Evolutionary conservation across 2,888 invertebrate species (phyloP), one percentile per base, ranked within the genome.

Genomic region (Globia sparganii): DNA sequence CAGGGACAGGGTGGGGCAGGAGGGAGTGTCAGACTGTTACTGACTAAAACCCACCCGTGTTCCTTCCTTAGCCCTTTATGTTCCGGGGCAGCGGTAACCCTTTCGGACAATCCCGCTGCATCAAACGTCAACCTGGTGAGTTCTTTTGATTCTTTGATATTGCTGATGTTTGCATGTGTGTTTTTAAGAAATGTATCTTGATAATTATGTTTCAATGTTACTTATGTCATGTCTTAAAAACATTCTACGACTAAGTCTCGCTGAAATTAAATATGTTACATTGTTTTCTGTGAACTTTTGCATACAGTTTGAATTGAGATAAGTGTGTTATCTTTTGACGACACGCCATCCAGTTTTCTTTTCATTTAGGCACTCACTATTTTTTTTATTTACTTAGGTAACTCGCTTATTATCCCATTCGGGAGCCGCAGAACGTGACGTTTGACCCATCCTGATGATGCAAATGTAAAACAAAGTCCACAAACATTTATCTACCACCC

Each of bases 391-490:
- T n/a, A 53, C 6, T 67, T 21, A 4, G 2, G 3, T 8, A 56
- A 1, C 13, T 59, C 9, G 13, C 18, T n/a, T 37, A 15, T 46
- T 25, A 2, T 28, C 6, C 8, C 3, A 15, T 53, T 34, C 18
- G 3, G 6, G 18, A 37, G 2, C 18, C 49, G 28, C 46, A 15
- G 6, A 37, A 28, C 25, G 25, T 18, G 5, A 56, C 15, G 34
- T 25, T 75, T 37, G 18, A 28, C 13, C 46, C 37, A 46, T 70
- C 40, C n/a, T 31, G 18, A 18, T 28, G 46, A 6, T 37, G 18
- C 77, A 69, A 64, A 71, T 40, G n/a, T 56, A 77, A 62, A 77
- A 77, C 49, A 67, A 67, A 67, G 28, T n/a, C 77, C 31, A 67
- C 66, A 31, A 15, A 8, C 46, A 34, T 67, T n/a, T 31, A 59